A percentile compares a stretch with the other conserved stretches of the same genome.
Evolutionary conservation across 35 echinoderm and acorn worm species (phyloP).

Genomic region (Amphiura filiformis): DNA sequence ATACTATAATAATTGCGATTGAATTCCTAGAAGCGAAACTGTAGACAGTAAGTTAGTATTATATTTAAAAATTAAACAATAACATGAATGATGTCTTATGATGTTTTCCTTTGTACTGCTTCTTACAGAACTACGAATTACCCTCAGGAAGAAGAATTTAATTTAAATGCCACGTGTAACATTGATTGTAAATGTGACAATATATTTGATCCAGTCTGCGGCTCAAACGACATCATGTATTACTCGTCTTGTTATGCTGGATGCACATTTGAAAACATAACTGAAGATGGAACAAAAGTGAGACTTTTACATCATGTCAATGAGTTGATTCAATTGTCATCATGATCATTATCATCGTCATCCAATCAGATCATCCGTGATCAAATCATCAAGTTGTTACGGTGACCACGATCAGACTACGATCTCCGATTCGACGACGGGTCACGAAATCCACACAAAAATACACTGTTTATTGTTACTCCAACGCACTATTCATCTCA

Average conservation of each 20-base stretch:
- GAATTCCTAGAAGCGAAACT: too few species aligned
- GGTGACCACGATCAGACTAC: too few species aligned
- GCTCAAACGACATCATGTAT: slow-evolving; percentile 46
- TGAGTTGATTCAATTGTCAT: neutral
- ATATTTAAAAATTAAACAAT: too few species aligned
- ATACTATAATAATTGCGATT: too few species aligned
- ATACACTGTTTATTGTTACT: too few species aligned
- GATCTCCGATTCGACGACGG: too few species aligned
- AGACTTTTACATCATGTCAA: neutral
- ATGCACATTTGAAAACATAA: neutral
- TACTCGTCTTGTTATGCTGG: slow-evolving; percentile 58
- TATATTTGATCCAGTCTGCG: slow-evolving; percentile 58
- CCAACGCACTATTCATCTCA: too few species aligned
- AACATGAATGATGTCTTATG: too few species aligned
- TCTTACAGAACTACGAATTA: too few species aligned
- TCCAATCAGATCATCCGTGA: neutral
- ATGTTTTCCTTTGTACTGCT: too few species aligned
- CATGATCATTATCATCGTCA: neutral
- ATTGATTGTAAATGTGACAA: slow-evolving; percentile 41
- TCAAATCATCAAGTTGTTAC: neutral
- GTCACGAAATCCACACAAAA: too few species aligned
- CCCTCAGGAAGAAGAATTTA: slow-evolving; percentile 20
- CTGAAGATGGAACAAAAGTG: slow-evolving; percentile 30
- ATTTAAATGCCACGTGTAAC: slow-evolving; percentile 33
- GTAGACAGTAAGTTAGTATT: too few species aligned